Percentiles rank a stretch among this genome's conserved stretches.
Conservation (phyloP, 2,888 invertebrate genomes). For the Laothoe populi region DNA sequence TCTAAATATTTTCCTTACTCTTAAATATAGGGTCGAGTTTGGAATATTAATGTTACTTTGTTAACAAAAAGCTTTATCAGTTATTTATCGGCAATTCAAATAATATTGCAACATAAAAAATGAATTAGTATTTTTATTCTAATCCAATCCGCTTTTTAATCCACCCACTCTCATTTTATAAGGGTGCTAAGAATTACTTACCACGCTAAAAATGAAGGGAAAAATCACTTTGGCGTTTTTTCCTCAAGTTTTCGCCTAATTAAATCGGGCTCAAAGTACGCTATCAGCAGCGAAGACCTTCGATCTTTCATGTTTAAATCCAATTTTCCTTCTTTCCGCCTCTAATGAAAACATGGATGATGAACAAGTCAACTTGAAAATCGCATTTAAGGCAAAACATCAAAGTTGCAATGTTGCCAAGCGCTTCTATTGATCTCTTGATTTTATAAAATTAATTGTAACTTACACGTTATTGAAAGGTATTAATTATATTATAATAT, state of each 20-base stretch:
- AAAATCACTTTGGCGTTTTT: slow-evolving; percentile 40
- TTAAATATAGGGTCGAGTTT: background rate
- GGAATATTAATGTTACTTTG: background rate
- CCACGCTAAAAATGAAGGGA: slow-evolving; percentile 30
- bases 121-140: slow-evolving; percentile 26
- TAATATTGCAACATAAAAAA: slow-evolving; percentile 23
- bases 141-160: slow-evolving; percentile 32
- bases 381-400: slow-evolving; percentile 59
- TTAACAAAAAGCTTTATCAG: slow-evolving; percentile 29
- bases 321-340: slow-evolving; percentile 62
- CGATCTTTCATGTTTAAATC: slow-evolving; percentile 67
- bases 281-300: slow-evolving; percentile 45
- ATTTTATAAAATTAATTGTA: background rate
- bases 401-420: slow-evolving; percentile 57
- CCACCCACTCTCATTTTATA: slow-evolving; percentile 30
- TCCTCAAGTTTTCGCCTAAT: slow-evolving; percentile 54
- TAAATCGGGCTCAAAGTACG: slow-evolving; percentile 58
- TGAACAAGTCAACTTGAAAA: slow-evolving; percentile 66
- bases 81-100: slow-evolving; percentile 13
- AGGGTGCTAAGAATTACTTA: slow-evolving; percentile 32
- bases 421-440: slow-evolving; percentile 24
- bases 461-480: background rate
- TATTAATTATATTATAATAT: background rate
- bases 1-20: background rate
- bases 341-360: slow-evolving; percentile 60